phyloP scores from a whole-genome alignment of 2,113 vertebrate species.

The Paramormyrops kingsleyae region DNA sequence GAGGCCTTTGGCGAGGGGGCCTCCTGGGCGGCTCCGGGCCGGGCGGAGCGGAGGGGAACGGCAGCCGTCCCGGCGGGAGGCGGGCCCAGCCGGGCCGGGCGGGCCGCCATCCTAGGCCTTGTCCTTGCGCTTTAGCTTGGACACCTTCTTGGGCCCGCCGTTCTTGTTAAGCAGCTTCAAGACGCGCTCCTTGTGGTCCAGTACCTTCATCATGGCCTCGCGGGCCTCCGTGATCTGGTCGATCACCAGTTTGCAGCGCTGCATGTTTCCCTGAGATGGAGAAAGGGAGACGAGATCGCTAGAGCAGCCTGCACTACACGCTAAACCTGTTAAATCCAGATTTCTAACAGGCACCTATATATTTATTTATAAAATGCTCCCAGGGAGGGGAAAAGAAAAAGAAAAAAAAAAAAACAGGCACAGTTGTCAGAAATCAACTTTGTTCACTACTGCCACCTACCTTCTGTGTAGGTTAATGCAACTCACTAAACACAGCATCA shows the following conservation, averaged over 20 bases:
- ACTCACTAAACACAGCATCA: not conserved
- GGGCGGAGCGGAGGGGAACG: not conserved
- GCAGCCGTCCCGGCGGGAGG: not conserved
- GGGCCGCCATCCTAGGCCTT: conserved; percentile 61
- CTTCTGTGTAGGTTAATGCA: not conserved
- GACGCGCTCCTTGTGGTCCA: conserved; percentile 96
- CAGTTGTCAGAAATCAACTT: not conserved
- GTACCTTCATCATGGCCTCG: conserved; percentile 97
- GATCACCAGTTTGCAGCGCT: conserved; percentile 98
- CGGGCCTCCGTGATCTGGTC: conserved; percentile 97
- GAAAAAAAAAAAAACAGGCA: not conserved
- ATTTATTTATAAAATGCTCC: not conserved
- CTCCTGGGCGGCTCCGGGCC: not conserved
- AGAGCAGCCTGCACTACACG: not conserved
- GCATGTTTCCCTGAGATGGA: conserved; percentile 86
- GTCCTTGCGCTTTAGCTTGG: conserved; percentile 94
- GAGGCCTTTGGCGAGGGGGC: not conserved
- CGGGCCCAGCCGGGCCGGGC: not conserved
- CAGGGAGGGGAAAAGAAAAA: not conserved
- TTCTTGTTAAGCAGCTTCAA: conserved; percentile 98
- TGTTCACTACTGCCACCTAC: not conserved
- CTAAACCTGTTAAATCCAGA: not conserved
- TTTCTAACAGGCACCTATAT: not conserved
- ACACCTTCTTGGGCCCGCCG: conserved; percentile 86
- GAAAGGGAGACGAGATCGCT: not conserved